phyloP scores from a whole-genome alignment of 2,888 invertebrate genomes.

The Lysandra bellargus region DNA sequence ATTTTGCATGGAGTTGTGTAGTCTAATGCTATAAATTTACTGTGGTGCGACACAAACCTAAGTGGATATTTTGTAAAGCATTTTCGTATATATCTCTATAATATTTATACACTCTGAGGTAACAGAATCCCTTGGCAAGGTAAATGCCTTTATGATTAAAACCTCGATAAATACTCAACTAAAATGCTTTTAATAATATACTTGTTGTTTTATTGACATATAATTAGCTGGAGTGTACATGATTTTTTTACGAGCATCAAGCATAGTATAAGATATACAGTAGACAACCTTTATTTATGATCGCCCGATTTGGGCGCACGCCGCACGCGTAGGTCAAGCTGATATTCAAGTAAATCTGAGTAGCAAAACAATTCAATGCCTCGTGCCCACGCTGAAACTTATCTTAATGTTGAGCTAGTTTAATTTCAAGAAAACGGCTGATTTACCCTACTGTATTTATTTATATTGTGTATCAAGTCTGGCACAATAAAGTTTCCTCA shows the following conservation, averaged over 20 bases:
- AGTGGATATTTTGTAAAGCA: too few species aligned
- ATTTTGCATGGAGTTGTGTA: background rate
- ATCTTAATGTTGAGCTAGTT: background rate
- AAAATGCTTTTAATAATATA: conserved; percentile 13
- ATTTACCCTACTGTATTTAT: background rate
- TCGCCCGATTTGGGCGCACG: background rate
- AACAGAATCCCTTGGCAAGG: background rate
- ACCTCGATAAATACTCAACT: background rate
- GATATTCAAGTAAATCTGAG: background rate
- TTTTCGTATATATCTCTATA: too few species aligned
- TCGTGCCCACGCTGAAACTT: background rate
- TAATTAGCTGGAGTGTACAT: background rate
- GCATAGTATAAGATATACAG: background rate
- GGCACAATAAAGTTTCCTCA: conserved; percentile 11
- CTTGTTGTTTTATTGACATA: conserved; percentile 10
- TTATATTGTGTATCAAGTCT: background rate
- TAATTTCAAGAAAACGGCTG: background rate
- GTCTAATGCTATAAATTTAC: too few species aligned
- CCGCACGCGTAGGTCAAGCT: background rate
- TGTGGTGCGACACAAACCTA: too few species aligned
- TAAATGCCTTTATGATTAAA: background rate
- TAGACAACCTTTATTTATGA: background rate
- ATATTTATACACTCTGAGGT: background rate
- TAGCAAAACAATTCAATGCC: background rate
- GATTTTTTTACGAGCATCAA: conserved; percentile 7